Percentiles rank a stretch among this genome's conserved stretches.
phyloP scores from a whole-genome alignment of 2,797 vertebrate species.

The Notolabrus celidotus region DNA sequence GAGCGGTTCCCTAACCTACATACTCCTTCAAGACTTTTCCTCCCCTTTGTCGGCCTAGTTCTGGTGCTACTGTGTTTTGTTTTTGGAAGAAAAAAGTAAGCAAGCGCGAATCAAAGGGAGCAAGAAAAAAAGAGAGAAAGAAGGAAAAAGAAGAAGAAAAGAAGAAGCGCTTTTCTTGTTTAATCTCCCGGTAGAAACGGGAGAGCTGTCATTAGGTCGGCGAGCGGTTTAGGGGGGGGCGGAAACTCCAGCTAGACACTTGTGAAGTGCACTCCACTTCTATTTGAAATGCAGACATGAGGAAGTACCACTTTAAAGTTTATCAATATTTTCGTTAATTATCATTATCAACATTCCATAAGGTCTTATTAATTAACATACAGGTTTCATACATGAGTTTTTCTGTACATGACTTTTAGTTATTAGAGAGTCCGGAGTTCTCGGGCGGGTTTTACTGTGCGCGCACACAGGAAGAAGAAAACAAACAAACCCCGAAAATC shows the following conservation, averaged over 20 bases:
- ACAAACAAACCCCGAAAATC: conserved; percentile 46
- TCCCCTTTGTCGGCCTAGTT: conserved; percentile 55
- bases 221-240: conserved; percentile 66
- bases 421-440: conserved; percentile 76
- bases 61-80: conserved; percentile 62
- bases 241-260: conserved; percentile 86
- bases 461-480: conserved; percentile 54
- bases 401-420: conserved; percentile 80
- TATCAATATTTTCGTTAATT: conserved; percentile 81
- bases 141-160: conserved; percentile 62
- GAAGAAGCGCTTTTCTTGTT: conserved; percentile 84
- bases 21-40: conserved; percentile 41
- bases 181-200: conserved; percentile 87
- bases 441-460: conserved; percentile 65
- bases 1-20: conserved; percentile 58
- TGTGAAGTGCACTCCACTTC: conserved; percentile 88
- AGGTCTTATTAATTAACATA: conserved; percentile 86
- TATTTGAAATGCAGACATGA: conserved; percentile 86
- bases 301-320: conserved; percentile 85
- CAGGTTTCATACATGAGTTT: conserved; percentile 82
- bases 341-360: conserved; percentile 87
- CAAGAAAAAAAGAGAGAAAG: conserved; percentile 26
- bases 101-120: conserved; percentile 50
- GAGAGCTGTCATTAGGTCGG: conserved; percentile 85
- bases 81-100: conserved; percentile 48